Evolutionary conservation across 1,140 invertebrate species (phyloP).

Genomic region (Cydia fagiglandana): DNA sequence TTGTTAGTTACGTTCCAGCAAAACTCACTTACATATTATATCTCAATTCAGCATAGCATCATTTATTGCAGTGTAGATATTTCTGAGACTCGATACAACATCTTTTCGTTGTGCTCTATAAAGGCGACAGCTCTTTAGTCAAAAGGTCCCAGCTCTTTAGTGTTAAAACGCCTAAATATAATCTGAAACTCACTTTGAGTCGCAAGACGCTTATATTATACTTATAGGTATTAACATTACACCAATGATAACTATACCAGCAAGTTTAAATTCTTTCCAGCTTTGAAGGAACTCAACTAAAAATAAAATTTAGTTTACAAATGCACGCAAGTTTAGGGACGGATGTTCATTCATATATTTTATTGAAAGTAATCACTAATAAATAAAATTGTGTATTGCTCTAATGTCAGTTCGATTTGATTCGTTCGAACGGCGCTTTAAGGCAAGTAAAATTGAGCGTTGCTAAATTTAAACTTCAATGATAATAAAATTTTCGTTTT

Average conservation of each 20-base stretch:
- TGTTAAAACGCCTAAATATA: not conserved
- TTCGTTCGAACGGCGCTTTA: constrained; percentile 20
- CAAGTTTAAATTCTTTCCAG: not conserved
- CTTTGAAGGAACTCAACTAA: constrained; percentile 3
- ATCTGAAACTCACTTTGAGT: not conserved
- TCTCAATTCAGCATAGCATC: not conserved
- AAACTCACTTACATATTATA: constrained; percentile 2
- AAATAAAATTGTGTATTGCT: constrained; percentile 19
- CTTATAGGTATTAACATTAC: not conserved
- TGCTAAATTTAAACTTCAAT: not conserved
- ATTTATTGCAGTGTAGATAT: not conserved
- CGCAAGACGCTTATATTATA: not conserved
- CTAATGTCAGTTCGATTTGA: constrained; percentile 21
- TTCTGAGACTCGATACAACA: not conserved
- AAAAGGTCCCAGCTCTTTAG: not conserved
- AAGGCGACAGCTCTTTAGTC: no score
- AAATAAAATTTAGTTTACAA: not conserved
- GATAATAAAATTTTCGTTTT: constrained; percentile 1
- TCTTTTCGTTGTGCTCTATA: not conserved
- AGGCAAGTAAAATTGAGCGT: constrained; percentile 23
- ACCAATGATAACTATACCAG: not conserved
- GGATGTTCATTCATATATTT: constrained; percentile 15
- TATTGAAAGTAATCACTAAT: constrained; percentile 22
- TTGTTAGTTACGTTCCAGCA: constrained; percentile 1
- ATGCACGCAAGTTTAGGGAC: constrained; percentile 24